These are phyloP conservation scores for Brenthis daphne DNA, from an alignment of 2,888 invertebrate genomes.

Conservation along the genomic window DNA sequence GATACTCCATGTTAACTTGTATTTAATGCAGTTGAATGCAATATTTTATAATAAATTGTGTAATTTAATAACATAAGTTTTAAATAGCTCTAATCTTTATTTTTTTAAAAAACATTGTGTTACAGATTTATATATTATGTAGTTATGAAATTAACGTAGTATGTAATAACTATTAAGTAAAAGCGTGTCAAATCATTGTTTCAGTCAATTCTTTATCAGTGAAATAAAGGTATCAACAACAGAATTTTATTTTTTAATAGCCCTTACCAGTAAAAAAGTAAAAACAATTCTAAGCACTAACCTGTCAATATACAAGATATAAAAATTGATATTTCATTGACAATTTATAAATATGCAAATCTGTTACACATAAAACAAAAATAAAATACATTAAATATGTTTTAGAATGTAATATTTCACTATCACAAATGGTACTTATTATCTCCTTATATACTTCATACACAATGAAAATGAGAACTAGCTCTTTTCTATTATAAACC, in stretches of 20 bases:
- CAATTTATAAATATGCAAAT: constrained; percentile 24
- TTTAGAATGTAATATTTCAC: constrained; percentile 30
- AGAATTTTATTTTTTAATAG: constrained; percentile 39
- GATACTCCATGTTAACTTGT: constrained; percentile 79
- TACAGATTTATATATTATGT: constrained; percentile 79
- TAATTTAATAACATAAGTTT: constrained; percentile 77
- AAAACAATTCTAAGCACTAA: constrained; percentile 26
- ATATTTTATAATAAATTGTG: constrained; percentile 80
- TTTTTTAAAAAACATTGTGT: constrained; percentile 78
- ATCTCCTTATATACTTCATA: constrained; percentile 18
- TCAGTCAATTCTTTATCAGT: constrained; percentile 81
- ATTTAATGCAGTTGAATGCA: constrained; percentile 82
- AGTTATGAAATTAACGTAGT: constrained; percentile 79
- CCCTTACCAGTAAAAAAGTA: constrained; percentile 33
- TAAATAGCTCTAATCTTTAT: constrained; percentile 82
- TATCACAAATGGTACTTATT: constrained; percentile 34
- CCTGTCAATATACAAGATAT: constrained; percentile 6
- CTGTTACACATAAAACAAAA: constrained; percentile 18
- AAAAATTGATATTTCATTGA: constrained; percentile 4
- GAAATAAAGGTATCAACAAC: constrained; percentile 76
- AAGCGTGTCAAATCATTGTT: constrained; percentile 80
- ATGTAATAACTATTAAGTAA: constrained; percentile 64
- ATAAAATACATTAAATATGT: constrained; percentile 30
- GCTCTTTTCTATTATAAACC: constrained; percentile 38
- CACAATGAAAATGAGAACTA: constrained; percentile 34